Evolutionary conservation across 1,140 invertebrate species (phyloP).

Genomic region (Caenorhabditis inopinata): DNA sequence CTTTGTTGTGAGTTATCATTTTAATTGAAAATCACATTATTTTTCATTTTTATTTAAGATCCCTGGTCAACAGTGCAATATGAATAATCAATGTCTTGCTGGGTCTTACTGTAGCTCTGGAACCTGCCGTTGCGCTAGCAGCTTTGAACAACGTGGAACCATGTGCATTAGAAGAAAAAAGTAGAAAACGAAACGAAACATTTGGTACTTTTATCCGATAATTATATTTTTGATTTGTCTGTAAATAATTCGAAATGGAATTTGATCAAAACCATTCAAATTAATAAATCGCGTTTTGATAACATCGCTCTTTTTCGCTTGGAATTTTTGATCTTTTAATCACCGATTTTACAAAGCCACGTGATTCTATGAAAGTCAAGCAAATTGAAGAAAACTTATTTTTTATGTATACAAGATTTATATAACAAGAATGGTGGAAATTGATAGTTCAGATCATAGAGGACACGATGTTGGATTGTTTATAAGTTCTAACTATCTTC

Average conservation of each 20-base stretch:
- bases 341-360: background rate
- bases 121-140: constrained; percentile 14
- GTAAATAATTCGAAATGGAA: constrained; percentile 37
- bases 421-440: too few species aligned
- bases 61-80: constrained; percentile 3
- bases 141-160: constrained; percentile 25
- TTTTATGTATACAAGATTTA: too few species aligned
- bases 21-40: too few species aligned
- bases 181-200: background rate
- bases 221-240: constrained; percentile 15
- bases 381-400: background rate
- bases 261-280: constrained; percentile 10
- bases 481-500: background rate
- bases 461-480: too few species aligned
- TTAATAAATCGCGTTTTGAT: constrained; percentile 4
- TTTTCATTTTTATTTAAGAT: background rate
- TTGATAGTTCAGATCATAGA: background rate
- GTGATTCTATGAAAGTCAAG: background rate
- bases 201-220: background rate
- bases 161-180: constrained; percentile 21
- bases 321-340: too few species aligned
- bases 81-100: constrained; percentile 8
- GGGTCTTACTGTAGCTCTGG: constrained; percentile 1
- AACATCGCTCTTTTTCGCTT: background rate
- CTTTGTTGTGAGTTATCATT: background rate